These are phyloP conservation scores for Champsocephalus gunnari DNA, from an alignment of 2,797 vertebrate genomes.

Conservation along the genomic window DNA sequence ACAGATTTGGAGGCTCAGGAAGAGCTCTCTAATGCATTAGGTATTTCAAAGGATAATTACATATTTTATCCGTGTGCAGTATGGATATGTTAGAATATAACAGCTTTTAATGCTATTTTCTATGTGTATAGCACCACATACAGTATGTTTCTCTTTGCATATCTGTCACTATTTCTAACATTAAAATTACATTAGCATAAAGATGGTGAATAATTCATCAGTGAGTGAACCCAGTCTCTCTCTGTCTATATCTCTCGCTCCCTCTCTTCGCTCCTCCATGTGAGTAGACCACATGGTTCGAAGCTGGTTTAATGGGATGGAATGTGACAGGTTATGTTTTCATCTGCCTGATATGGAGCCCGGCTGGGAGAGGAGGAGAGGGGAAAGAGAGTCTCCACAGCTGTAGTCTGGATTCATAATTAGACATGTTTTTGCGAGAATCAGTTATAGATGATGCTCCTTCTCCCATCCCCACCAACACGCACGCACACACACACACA, in stretches of 20 bases:
- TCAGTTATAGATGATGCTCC: constrained; percentile 77
- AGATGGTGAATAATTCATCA: constrained; percentile 88
- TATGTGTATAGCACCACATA: constrained; percentile 43
- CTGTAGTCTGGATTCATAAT: constrained; percentile 75
- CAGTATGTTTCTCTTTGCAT: constrained; percentile 69
- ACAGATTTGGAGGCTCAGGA: constrained; percentile 77
- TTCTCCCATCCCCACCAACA: constrained; percentile 33
- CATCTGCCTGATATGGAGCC: constrained; percentile 83
- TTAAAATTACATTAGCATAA: constrained; percentile 88
- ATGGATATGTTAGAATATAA: constrained; percentile 57
- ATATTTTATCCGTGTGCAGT: constrained; percentile 62
- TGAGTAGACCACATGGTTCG: constrained; percentile 82
- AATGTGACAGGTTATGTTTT: constrained; percentile 88
- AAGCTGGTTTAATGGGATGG: constrained; percentile 89
- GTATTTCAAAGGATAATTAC: constrained; percentile 75
- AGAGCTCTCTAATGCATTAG: constrained; percentile 77
- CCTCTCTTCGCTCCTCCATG: constrained; percentile 75
- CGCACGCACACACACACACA: constrained; percentile 49
- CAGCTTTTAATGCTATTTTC: constrained; percentile 51
- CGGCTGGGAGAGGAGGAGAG: constrained; percentile 63
- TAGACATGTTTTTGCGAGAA: constrained; percentile 79
- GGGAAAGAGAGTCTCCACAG: constrained; percentile 47
- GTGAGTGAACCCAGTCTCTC: constrained; percentile 83
- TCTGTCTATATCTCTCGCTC: constrained; percentile 44
- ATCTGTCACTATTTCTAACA: constrained; percentile 74